A percentile compares a stretch with the other conserved stretches of the same genome.
Evolutionary conservation across 2,113 vertebrate species (phyloP).

Genomic region (Chloropsis hardwickii): DNA sequence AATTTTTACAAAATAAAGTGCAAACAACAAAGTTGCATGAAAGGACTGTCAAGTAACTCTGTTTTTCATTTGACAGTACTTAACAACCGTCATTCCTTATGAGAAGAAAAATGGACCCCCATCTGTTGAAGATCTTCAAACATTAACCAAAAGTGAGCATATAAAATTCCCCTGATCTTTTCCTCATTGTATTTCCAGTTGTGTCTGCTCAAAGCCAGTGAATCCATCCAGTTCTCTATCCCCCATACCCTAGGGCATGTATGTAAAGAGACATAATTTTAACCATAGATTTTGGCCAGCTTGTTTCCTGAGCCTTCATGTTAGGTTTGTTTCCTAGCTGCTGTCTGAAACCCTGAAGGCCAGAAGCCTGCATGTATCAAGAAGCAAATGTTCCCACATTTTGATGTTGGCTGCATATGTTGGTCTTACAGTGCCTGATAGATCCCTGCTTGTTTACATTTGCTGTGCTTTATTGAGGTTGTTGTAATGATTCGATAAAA

Average conservation of each 20-base stretch:
- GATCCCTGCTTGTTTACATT: neutral
- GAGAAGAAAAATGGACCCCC: slow-evolving; percentile 90
- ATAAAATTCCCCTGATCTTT: neutral
- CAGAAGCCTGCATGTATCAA: neutral
- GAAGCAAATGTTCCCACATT: neutral
- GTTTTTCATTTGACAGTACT: slow-evolving; percentile 80
- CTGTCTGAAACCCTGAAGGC: neutral
- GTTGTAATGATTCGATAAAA: neutral
- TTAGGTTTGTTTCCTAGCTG: neutral
- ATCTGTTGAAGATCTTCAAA: slow-evolving; percentile 94
- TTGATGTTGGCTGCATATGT: neutral
- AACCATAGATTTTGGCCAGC: neutral
- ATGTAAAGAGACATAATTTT: neutral
- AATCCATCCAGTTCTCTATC: neutral
- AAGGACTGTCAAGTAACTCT: neutral
- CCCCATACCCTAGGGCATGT: neutral
- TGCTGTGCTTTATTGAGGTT: neutral
- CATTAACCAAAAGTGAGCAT: slow-evolving; percentile 94
- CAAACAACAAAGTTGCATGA: neutral
- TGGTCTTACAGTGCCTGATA: neutral
- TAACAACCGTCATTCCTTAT: slow-evolving; percentile 98
- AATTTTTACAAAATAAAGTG: neutral
- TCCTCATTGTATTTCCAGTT: neutral
- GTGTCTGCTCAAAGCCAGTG: neutral
- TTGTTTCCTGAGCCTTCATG: neutral